Conservation (phyloP, 2,797 vertebrate genomes). For the Ctenochaetus hawaiiensis region DNA sequence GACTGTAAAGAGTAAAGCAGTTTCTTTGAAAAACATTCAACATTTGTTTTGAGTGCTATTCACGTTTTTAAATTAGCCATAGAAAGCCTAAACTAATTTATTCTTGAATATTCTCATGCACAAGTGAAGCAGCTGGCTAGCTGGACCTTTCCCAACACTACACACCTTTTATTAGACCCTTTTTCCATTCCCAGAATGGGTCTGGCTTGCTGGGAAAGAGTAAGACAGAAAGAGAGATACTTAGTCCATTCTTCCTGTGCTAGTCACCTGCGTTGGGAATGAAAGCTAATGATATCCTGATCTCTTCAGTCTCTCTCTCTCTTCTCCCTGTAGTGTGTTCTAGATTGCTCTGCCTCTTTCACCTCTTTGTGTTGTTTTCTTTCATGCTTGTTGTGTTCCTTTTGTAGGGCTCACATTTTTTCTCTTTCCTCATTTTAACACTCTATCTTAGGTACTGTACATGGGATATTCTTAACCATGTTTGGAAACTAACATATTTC, state of each 20-base stretch:
- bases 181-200: slow-evolving; percentile 55
- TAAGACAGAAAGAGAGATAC: slow-evolving; percentile 47
- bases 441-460: slow-evolving; percentile 11
- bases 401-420: slow-evolving; percentile 19
- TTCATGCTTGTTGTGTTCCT: slow-evolving; percentile 25
- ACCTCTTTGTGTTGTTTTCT: slow-evolving; percentile 31
- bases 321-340: slow-evolving; percentile 33
- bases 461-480: slow-evolving; percentile 7
- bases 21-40: slow-evolving; percentile 7
- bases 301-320: slow-evolving; percentile 43
- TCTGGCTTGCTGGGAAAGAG: slow-evolving; percentile 56
- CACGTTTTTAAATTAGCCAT: slow-evolving; percentile 15
- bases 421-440: background rate
- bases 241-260: slow-evolving; percentile 71
- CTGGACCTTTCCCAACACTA: slow-evolving; percentile 46
- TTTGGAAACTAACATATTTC: slow-evolving; percentile 24
- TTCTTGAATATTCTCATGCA: slow-evolving; percentile 47
- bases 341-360: slow-evolving; percentile 19
- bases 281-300: slow-evolving; percentile 77
- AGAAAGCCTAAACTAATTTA: slow-evolving; percentile 40
- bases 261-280: slow-evolving; percentile 75
- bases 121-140: slow-evolving; percentile 69
- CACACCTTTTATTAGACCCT: slow-evolving; percentile 66
- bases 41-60: slow-evolving; percentile 5
- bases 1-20: background rate